Percentiles rank a stretch among this genome's conserved stretches.
Conservation (phyloP, 2,888 invertebrate species). For the Thereva unica region DNA sequence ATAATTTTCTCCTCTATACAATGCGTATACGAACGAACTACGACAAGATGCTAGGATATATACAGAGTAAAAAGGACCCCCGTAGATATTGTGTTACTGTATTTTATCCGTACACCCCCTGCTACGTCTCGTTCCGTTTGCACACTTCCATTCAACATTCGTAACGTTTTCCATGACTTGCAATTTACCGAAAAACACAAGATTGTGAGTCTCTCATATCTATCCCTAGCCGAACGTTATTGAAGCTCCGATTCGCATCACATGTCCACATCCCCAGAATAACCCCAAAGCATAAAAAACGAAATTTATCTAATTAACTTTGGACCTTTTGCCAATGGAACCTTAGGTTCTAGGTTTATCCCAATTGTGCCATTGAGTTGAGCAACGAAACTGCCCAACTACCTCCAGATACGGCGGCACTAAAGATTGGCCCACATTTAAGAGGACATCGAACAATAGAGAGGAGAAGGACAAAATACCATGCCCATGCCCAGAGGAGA, state of each 20-base stretch:
- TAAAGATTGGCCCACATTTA: conserved; percentile 26
- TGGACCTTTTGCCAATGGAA: conserved; percentile 21
- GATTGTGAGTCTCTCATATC: conserved; percentile 13
- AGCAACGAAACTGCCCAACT: conserved; percentile 27
- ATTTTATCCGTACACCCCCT: too few species aligned
- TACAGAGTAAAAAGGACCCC: too few species aligned
- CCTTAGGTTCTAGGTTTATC: conserved; percentile 9
- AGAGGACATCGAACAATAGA: conserved; percentile 1
- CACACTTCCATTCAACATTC: conserved; percentile 2
- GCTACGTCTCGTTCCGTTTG: conserved; percentile 2
- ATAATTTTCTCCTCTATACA: not conserved
- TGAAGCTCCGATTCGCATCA: not conserved
- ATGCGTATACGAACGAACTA: not conserved
- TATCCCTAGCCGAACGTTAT: conserved; percentile 26
- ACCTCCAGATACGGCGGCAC: conserved; percentile 5
- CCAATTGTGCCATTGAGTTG: conserved; percentile 23
- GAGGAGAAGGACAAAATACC: not conserved
- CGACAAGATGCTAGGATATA: too few species aligned
- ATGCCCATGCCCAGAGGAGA: not conserved
- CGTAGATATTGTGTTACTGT: too few species aligned
- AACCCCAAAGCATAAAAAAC: conserved; percentile 26
- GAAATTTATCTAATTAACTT: conserved; percentile 34
- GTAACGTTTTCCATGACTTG: conserved; percentile 12
- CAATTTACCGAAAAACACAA: conserved; percentile 14
- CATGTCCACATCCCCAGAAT: not conserved